Base-by-base conservation (phyloP, 2,888 invertebrate genomes). In the Gasteruption jaculator region DNA sequence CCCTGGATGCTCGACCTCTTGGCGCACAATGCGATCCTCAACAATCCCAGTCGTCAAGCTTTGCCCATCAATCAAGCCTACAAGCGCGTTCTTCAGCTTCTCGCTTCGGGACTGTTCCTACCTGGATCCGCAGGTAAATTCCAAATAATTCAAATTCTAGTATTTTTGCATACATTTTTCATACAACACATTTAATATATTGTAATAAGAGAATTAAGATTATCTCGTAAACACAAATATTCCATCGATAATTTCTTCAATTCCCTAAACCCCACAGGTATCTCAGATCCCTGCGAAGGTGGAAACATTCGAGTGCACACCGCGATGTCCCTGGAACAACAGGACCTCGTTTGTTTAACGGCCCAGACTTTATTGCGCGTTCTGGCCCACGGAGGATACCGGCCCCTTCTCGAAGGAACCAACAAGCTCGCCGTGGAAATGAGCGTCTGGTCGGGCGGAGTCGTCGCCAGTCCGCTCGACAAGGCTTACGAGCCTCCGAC, bases 1-100 rank as follows among this genome's bases (percentile, higher is more conserved):
- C 91, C 95, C 0, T 99, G 97, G 97, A 91, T 95, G 84, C 74
- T 97, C 22, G 96, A 97, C 74, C 78, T 97, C 27, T 76, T 97
- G 59, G 92, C 94, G 0, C 95, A 97, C 73, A 91, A 94, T 74
- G 87, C 93, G 45, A 91, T 96, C 52, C 91, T 95, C 88, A 94
- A 92, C 71, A 95, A 94, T 73, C 93, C 94, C 0, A 86, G 87
- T 41, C 74, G 95, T 10, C 92, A 94, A 73, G 93, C 95, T 1
- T 71, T 97, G 45, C 86, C 94, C 3, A 86, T 97, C 46, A 92
- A 92, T 61, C 81, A 87, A 35, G 96, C 96, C 0, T 97, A 25
- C 62, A 77, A 82, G 41, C 81, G 97, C 39, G 86, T 91, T 3
- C 81, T 99, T 48, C 92, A 96, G 51, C 76, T 97, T 31, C 74